Conservation (phyloP, 2,797 vertebrate species). For the Agapornis canus region DNA sequence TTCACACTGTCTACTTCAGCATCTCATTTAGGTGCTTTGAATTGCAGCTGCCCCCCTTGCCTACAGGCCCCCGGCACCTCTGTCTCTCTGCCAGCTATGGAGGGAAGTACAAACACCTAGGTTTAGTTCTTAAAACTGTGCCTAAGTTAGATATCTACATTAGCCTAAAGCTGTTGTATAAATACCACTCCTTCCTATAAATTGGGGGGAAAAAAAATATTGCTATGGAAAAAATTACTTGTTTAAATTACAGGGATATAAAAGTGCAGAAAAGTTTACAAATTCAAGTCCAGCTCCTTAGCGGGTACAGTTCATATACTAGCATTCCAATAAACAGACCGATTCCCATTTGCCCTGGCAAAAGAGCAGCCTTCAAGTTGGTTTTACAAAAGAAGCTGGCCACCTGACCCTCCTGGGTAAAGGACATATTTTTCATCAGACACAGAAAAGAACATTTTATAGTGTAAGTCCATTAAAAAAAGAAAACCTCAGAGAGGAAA, state of each 20-base stretch:
- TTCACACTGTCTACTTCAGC: conserved; percentile 29
- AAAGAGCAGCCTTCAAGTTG: not conserved
- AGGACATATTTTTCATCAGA: not conserved
- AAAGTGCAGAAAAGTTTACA: conserved; percentile 32
- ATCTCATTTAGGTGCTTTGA: conserved; percentile 46
- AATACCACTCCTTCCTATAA: conserved; percentile 7
- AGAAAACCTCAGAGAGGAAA: not conserved
- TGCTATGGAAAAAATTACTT: conserved; percentile 15
- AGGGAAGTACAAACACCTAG: conserved; percentile 18
- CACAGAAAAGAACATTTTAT: not conserved
- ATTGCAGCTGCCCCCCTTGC: not conserved
- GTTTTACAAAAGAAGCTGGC: not conserved
- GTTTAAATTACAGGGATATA: conserved; percentile 29
- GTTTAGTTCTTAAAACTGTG: conserved; percentile 13
- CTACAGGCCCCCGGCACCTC: not conserved
- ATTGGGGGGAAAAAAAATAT: not conserved
- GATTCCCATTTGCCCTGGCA: not conserved
- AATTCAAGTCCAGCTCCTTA: conserved; percentile 33
- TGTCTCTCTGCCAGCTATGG: not conserved
- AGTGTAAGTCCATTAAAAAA: not conserved
- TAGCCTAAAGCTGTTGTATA: conserved; percentile 20
- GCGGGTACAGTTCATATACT: not conserved
- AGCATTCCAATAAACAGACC: conserved; percentile 35
- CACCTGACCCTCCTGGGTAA: conserved; percentile 18
- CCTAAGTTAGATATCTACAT: not conserved